phyloP scores from a whole-genome alignment of 1,140 invertebrate species.

The Daktulosphaira vitifoliae region DNA sequence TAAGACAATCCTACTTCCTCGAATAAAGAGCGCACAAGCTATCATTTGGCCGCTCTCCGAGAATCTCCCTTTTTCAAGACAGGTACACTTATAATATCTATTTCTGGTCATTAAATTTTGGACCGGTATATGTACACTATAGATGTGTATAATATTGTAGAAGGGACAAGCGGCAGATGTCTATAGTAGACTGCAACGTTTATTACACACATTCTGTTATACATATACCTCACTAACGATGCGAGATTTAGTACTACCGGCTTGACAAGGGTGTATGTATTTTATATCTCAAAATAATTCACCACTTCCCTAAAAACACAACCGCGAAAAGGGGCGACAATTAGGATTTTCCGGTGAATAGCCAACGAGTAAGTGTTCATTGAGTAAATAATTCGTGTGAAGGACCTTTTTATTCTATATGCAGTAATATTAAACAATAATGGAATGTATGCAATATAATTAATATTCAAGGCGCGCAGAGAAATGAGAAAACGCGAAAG shows the following conservation, averaged over 20 bases:
- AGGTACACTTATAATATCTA: not conserved
- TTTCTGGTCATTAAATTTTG: not conserved
- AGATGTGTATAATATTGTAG: not conserved
- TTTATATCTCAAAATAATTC: too few species aligned
- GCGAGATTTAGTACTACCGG: conserved; percentile 2
- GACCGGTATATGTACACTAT: conserved; percentile 2
- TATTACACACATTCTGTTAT: not conserved
- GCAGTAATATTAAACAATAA: not conserved
- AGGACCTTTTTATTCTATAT: not conserved
- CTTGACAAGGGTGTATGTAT: not conserved
- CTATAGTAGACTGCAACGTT: not conserved
- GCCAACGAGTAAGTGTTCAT: not conserved
- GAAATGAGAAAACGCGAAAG: too few species aligned
- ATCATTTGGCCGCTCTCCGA: too few species aligned
- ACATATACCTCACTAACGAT: conserved; percentile 20
- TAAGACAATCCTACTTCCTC: too few species aligned
- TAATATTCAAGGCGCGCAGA: conserved; percentile 11
- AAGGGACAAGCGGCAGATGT: not conserved
- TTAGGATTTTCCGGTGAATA: conserved; percentile 23
- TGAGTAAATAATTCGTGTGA: not conserved
- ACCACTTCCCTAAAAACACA: too few species aligned
- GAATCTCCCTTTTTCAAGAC: too few species aligned
- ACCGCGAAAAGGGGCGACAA: not conserved
- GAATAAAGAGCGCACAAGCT: too few species aligned
- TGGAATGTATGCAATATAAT: not conserved